These are phyloP conservation scores for Drepana falcataria DNA, from an alignment of 2,888 invertebrate species.

Conservation along the genomic window DNA sequence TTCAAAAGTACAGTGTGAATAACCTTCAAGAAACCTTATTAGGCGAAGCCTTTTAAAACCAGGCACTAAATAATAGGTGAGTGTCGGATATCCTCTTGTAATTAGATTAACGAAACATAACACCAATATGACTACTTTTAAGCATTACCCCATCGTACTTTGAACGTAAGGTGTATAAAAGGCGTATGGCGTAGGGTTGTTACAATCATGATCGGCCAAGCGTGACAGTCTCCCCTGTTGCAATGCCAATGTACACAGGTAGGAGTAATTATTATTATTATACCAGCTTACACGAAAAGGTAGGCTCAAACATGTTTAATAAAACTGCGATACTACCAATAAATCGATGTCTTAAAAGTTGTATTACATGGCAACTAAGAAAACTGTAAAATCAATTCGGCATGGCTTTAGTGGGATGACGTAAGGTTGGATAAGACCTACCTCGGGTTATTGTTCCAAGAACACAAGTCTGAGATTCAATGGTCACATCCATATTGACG, in stretches of 20 bases:
- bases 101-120: constrained; percentile 39
- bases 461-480: constrained; percentile 30
- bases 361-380: constrained; percentile 28
- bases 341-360: constrained; percentile 11
- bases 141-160: constrained; percentile 10
- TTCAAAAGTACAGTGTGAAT: constrained; percentile 23
- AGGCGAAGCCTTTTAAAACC: constrained; percentile 38
- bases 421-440: constrained; percentile 35
- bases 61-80: constrained; percentile 43
- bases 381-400: constrained; percentile 47
- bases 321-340: not conserved
- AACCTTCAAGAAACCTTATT: constrained; percentile 44
- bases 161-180: too few species aligned
- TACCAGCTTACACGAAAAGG: too few species aligned
- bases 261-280: too few species aligned
- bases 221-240: too few species aligned
- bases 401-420: constrained; percentile 46
- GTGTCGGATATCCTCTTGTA: constrained; percentile 33
- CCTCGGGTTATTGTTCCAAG: constrained; percentile 35
- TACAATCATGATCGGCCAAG: too few species aligned
- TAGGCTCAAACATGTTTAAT: too few species aligned
- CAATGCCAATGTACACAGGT: too few species aligned
- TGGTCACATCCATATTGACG: constrained; percentile 8
- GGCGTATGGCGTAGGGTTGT: too few species aligned
- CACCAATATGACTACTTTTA: constrained; percentile 8